Percentiles rank a stretch among this genome's conserved stretches.
phyloP scores from a whole-genome alignment of 2,113 vertebrate species.

The Tupaia chinensis region DNA sequence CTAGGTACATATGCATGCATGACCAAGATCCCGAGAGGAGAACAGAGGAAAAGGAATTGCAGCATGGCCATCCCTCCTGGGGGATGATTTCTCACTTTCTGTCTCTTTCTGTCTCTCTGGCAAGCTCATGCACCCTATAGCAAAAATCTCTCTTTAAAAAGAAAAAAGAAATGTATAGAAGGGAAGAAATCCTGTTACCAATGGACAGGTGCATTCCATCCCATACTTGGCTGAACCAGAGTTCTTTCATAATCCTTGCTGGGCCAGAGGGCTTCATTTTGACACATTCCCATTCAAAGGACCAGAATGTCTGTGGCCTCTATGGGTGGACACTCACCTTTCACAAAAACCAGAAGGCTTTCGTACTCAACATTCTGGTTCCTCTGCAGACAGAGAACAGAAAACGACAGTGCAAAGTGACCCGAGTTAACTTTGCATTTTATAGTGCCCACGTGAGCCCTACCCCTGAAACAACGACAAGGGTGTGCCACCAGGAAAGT shows the following conservation, averaged over 20 bases:
- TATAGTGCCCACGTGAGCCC: neutral
- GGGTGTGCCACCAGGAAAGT: neutral
- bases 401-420: neutral
- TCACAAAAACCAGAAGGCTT: neutral
- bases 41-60: too few relatives aligned
- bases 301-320: conserved; percentile 14
- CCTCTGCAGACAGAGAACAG: neutral
- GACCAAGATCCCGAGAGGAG: too few relatives aligned
- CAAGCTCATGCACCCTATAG: too few relatives aligned
- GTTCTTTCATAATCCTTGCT: neutral
- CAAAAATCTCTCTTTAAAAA: too few relatives aligned
- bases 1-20: too few relatives aligned
- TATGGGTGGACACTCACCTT: neutral
- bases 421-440: neutral
- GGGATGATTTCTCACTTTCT: too few relatives aligned
- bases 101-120: too few relatives aligned
- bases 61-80: too few relatives aligned
- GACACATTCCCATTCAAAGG: neutral
- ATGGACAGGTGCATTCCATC: neutral
- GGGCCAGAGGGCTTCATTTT: neutral
- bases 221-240: neutral
- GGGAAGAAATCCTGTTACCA: neutral
- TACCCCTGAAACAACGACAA: neutral
- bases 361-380: neutral
- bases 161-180: neutral